Evolutionary conservation across 2,113 vertebrate genomes (phyloP), one percentile per base, ranked within the genome.

Genomic region (Pelvicachromis taeniatus): DNA sequence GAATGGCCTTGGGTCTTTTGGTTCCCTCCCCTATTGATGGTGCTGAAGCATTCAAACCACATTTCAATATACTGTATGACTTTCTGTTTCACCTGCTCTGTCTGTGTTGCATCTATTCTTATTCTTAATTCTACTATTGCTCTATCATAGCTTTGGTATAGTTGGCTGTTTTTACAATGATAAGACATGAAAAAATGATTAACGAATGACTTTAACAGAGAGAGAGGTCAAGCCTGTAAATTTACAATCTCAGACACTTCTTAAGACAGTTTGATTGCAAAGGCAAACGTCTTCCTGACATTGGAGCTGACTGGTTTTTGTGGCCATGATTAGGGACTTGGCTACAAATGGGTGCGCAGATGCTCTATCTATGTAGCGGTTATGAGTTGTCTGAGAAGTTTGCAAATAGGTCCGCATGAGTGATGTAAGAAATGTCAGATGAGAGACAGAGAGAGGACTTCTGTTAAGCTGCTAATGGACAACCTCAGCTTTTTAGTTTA

Each of bases 141-240:
- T 80, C 52, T 33, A 23, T 65, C 21, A 42, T 29, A 23, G 61
- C 70, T 81, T 42, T 26, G 48, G 35, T 63, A 42, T 40, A 50
- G 23, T 63, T 78, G 45, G 42, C 75, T 75, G 13, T 29, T 83
- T 54, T 65, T 14, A 65, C 59, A 65, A 75, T 90, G 80, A 79
- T 75, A 81, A 85, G 77, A 77, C 52, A 85, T 80, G 29, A 89
- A 65, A 83, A 85, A 17, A 35, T 26, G 17, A 40, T 40, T 81
- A 19, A 90, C 81, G 81, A 80, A 81, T 89, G 63, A 73, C 86
- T 70, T 70, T 19, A 42, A 75, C 26, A 58, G 26, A 48, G 55
- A 50, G 58, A 80, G 56, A 16, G 23, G 38, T 81, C 9, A 45
- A 70, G 21, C 8, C 4, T 80, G 33, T 17, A 23, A 16, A 48